Base-by-base conservation (phyloP, 2,888 invertebrate species). In the Scotopteryx bipunctaria region DNA sequence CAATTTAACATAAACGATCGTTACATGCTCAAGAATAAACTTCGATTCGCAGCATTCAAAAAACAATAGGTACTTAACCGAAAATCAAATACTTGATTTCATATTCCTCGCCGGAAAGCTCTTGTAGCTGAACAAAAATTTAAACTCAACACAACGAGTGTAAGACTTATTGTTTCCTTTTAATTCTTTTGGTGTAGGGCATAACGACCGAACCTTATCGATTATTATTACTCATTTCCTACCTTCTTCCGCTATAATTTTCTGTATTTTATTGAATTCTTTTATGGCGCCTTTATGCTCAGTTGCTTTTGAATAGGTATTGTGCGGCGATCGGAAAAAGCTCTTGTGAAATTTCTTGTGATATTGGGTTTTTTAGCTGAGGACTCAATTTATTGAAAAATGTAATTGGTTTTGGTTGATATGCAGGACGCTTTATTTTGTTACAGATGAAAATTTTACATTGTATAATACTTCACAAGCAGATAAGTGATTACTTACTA, bases 211-310 rank as follows among this genome's bases (percentile, higher is more conserved):
- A 59, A 31, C 42, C 41, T 51, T 63, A 64, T 68, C 59, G 64
- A 67, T 68, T 66, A 69, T 68, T 66, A 69, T 68, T 64, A 55
- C 59, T 61, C 61, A 47, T 63, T 75, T 64, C 69, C 67, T 59
- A 60, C 65, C 59, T 59, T 61, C 64, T 66, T 59, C 63, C 50
- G 61, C 58, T 58, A 60, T 61, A 63, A 63, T 70, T 64, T 60
- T 63, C 64, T 61, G 60, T 64, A 59, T 61, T 65, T 61, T 56
- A 62, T 66, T 64, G 64, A 63, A 67, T 67, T 67, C 64, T 62
- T 63, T 62, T 57, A 60, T 62, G 61, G 52, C 63, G 55, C 63
- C 65, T 61, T 61, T 55, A 62, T 63, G 59, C 64, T 47, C 64
- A 64, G 71, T 67, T 67, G 67, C 44, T 62, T 67, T 64, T 63